Evolutionary conservation across 2,888 invertebrate species (phyloP).

Genomic region (Eupithecia insigniata): DNA sequence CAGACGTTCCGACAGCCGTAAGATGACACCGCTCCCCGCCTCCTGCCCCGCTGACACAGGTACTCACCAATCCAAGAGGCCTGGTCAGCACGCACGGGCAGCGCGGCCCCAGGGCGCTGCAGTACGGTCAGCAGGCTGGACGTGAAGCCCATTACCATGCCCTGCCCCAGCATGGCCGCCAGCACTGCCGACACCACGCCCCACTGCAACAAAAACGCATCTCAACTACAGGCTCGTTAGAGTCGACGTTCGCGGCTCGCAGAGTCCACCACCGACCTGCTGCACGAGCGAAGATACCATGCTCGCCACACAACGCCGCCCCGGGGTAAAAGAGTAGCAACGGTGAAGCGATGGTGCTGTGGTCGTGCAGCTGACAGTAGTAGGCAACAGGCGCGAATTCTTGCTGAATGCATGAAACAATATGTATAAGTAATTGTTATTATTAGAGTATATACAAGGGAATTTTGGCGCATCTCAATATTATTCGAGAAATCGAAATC

Average conservation of each 20-base stretch:
- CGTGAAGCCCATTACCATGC: constrained; percentile 52
- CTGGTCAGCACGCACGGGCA: constrained; percentile 29
- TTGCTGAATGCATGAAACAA: background rate
- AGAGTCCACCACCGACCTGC: background rate
- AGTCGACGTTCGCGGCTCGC: background rate
- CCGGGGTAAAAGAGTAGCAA: too few species aligned
- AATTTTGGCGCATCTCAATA: too few species aligned
- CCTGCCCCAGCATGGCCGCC: constrained; percentile 56
- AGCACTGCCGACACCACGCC: constrained; percentile 61
- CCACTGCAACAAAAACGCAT: constrained; percentile 51
- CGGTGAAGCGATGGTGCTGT: too few species aligned
- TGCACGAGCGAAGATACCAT: background rate
- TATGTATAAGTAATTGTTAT: too few species aligned
- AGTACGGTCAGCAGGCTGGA: constrained; percentile 75
- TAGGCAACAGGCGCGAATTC: background rate
- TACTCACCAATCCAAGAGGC: constrained; percentile 82
- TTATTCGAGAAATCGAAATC: too few species aligned
- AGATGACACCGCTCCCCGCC: background rate
- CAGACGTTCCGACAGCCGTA: constrained; percentile 51
- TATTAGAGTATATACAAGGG: too few species aligned
- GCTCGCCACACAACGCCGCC: background rate
- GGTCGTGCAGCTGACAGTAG: background rate
- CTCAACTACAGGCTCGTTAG: background rate
- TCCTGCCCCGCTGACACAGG: too few species aligned
- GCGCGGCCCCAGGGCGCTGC: background rate